Evolutionary conservation across 2,797 vertebrate genomes (phyloP).

Genomic region (Chaetophractus vellerosus): DNA sequence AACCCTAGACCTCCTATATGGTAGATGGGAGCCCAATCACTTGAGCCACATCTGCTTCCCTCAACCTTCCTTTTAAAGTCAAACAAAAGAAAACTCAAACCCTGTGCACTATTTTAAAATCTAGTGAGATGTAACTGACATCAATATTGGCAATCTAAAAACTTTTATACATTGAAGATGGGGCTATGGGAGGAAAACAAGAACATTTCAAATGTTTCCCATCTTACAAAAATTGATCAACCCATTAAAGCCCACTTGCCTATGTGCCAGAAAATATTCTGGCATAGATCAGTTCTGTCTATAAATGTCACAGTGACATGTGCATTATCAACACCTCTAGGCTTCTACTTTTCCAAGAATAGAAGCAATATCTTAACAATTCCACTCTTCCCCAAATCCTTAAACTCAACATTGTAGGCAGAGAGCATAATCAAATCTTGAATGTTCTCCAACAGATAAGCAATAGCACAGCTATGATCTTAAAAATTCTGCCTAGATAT

Average conservation of each 20-base stretch:
- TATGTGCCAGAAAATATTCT: conserved; percentile 68
- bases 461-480: conserved; percentile 74
- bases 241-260: conserved; percentile 54
- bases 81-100: conserved; percentile 69
- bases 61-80: conserved; percentile 66
- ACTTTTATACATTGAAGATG: conserved; percentile 59
- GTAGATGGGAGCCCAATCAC: too few relatives aligned
- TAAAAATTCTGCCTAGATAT: conserved; percentile 81
- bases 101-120: conserved; percentile 67
- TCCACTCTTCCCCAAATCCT: conserved; percentile 65
- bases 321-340: conserved; percentile 65
- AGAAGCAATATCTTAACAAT: conserved; percentile 77
- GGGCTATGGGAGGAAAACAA: conserved; percentile 61
- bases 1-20: too few relatives aligned
- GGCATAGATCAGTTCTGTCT: conserved; percentile 65
- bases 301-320: conserved; percentile 74
- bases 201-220: conserved; percentile 61
- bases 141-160: conserved; percentile 71
- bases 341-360: conserved; percentile 68
- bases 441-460: conserved; percentile 78
- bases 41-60: too few relatives aligned
- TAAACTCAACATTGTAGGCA: conserved; percentile 76
- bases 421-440: conserved; percentile 81
- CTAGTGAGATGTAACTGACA: conserved; percentile 69
- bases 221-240: conserved; percentile 65